Conservation (phyloP, 2,888 invertebrate species). For the Bembecia ichneumoniformis region DNA sequence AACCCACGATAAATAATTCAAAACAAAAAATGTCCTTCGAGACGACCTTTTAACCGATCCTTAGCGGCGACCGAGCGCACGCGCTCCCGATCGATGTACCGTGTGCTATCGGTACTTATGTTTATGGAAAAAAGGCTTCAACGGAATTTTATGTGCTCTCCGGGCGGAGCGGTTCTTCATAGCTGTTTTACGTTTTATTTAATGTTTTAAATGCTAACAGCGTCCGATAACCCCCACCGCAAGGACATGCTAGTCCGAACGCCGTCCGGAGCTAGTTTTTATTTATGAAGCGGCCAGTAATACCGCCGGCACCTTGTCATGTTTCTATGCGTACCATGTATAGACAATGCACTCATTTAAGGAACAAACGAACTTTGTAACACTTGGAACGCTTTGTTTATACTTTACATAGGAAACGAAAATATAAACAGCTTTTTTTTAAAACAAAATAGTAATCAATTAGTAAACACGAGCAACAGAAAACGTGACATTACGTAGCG, state of each 20-base stretch:
- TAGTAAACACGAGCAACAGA: not conserved
- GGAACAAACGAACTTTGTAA: constrained; percentile 3
- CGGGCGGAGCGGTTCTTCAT: constrained; percentile 58
- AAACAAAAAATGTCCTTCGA: constrained; percentile 58
- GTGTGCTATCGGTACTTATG: constrained; percentile 57
- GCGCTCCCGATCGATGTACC: constrained; percentile 32
- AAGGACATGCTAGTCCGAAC: constrained; percentile 53
- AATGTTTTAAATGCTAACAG: constrained; percentile 66
- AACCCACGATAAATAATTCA: constrained; percentile 33
- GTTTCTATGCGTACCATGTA: not conserved
- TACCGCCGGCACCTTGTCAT: constrained; percentile 28
- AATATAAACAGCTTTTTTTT: not conserved
- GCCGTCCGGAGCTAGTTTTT: constrained; percentile 33
- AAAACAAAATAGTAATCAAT: not conserved
- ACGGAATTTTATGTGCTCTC: constrained; percentile 63
- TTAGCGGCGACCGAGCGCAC: constrained; percentile 19
- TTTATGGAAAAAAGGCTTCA: constrained; percentile 57
- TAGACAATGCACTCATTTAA: not conserved
- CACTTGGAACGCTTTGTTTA: not conserved
- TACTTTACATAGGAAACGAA: not conserved
- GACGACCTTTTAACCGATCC: constrained; percentile 57
- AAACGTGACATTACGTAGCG: constrained; percentile 10
- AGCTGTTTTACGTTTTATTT: constrained; percentile 57
- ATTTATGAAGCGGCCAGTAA: constrained; percentile 31
- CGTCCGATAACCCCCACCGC: constrained; percentile 64